Conservation (phyloP, 2,888 invertebrate genomes). For the Ypsolopha sequella region DNA sequence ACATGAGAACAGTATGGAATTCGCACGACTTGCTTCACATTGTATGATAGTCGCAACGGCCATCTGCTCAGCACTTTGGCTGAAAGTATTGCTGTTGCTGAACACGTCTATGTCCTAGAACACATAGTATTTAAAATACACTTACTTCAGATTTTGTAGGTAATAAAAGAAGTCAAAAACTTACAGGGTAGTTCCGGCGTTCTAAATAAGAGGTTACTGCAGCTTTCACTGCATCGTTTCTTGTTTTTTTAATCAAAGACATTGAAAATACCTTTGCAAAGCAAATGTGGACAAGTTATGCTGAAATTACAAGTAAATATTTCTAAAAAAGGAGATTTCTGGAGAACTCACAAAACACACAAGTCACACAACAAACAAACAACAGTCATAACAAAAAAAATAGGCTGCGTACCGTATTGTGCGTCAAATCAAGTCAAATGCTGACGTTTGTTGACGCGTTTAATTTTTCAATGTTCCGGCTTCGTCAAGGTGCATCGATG, state of each 20-base stretch:
- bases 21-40: conserved; percentile 78
- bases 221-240: conserved; percentile 75
- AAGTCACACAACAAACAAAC: no score
- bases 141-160: conserved; percentile 4
- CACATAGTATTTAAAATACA: conserved; percentile 8
- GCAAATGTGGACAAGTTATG: neutral
- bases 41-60: conserved; percentile 78
- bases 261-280: conserved; percentile 30
- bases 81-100: conserved; percentile 65
- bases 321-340: no score
- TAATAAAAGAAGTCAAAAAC: neutral
- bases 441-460: no score
- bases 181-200: conserved; percentile 76
- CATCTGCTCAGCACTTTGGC: conserved; percentile 77
- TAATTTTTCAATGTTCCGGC: no score
- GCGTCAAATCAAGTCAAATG: no score
- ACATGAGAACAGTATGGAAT: conserved; percentile 83
- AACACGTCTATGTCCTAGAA: conserved; percentile 74
- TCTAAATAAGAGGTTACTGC: conserved; percentile 77
- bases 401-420: no score
- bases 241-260: conserved; percentile 72
- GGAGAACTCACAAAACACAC: no score
- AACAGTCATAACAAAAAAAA: no score
- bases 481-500: no score
- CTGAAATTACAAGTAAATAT: no score